These are phyloP conservation scores for Columba guinea DNA, from an alignment of 2,797 vertebrate genomes.

Conservation along the genomic window DNA sequence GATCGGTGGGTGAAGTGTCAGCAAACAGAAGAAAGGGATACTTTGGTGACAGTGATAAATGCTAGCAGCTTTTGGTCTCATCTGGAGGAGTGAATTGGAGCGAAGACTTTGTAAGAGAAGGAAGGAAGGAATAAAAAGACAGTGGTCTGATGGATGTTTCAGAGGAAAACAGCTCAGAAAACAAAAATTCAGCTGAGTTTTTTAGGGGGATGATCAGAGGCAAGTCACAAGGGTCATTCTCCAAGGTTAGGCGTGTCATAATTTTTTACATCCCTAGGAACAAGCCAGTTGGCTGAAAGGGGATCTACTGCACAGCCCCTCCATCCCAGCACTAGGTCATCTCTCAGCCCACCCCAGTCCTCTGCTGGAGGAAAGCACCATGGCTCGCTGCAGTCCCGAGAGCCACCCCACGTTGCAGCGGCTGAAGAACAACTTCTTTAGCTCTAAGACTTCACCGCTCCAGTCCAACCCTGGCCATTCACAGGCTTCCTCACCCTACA, in stretches of 20 bases:
- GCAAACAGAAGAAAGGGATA: constrained; percentile 65
- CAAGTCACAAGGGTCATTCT: background rate
- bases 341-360: background rate
- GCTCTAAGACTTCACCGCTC: background rate
- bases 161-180: background rate
- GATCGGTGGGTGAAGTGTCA: constrained; percentile 68
- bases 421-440: background rate
- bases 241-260: background rate
- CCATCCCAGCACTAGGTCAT: background rate
- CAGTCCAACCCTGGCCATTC: background rate
- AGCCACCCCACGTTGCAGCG: background rate
- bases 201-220: background rate
- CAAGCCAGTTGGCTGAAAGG: background rate
- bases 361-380: background rate
- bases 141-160: constrained; percentile 8
- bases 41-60: constrained; percentile 69
- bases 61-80: constrained; percentile 44
- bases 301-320: too few relatives aligned
- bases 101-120: background rate
- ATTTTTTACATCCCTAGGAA: background rate
- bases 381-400: background rate
- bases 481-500: background rate
- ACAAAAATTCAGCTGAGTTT: background rate
- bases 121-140: constrained; percentile 23
- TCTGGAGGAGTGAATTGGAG: constrained; percentile 49